phyloP scores from a whole-genome alignment of 1,140 invertebrate species.

The Oncopeltus fasciatus region DNA sequence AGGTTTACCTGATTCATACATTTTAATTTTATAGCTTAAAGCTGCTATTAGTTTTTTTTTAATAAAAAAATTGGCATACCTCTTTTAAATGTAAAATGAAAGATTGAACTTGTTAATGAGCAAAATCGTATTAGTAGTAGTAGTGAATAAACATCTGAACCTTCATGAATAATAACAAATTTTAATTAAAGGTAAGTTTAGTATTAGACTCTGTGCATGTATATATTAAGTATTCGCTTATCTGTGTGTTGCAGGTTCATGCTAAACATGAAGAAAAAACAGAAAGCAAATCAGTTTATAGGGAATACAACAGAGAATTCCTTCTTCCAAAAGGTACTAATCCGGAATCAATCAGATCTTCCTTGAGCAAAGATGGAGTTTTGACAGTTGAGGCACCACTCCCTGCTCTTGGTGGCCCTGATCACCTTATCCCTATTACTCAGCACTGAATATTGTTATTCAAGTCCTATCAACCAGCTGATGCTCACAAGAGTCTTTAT shows the following conservation, averaged over 20 bases:
- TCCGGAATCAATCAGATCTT: slow-evolving; percentile 80
- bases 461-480: neutral
- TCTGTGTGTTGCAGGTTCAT: slow-evolving; percentile 57
- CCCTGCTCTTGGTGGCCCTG: slow-evolving; percentile 53
- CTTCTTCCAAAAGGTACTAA: slow-evolving; percentile 83
- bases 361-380: slow-evolving; percentile 80
- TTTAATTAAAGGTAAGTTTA: neutral
- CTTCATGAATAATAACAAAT: neutral
- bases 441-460: slow-evolving; percentile 39
- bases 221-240: neutral
- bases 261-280: slow-evolving; percentile 92
- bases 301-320: slow-evolving; percentile 92
- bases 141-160: neutral
- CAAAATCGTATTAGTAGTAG: neutral
- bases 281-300: slow-evolving; percentile 84
- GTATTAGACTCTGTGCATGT: neutral
- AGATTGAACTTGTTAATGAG: neutral
- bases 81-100: neutral
- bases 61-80: too few relatives aligned
- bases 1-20: too few relatives aligned
- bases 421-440: slow-evolving; percentile 64
- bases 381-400: slow-evolving; percentile 85
- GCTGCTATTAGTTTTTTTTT: too few relatives aligned
- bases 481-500: neutral
- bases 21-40: too few relatives aligned